Evolutionary conservation across 2,113 vertebrate species (phyloP), one percentile per base, ranked within the genome.

Genomic region (Recurvirostra avosetta): DNA sequence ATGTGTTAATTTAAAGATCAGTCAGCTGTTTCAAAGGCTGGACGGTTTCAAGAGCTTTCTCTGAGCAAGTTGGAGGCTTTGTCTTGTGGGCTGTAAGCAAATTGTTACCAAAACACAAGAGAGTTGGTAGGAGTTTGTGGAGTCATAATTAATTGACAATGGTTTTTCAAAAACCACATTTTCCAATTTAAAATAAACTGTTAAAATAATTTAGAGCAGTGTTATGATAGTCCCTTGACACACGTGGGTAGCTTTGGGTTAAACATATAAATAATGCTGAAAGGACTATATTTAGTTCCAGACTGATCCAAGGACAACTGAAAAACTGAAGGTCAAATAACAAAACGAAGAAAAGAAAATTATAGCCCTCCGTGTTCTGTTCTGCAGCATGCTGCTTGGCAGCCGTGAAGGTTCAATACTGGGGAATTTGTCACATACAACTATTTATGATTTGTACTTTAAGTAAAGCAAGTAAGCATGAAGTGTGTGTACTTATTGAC

Each of bases 321-420:
- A 96, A 92, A 94, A 95, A 88, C 49, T 95, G 95, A 97, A 98
- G 97, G 97, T 97, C 96, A 97, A 97, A 95, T 94, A 96, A 94
- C 87, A 96, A 97, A 97, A 97, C 0, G 1, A 97, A 95, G 88
- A 91, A 86, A 95, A 96, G 92, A 92, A 97, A 97, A 98, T 97
- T 97, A 95, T 94, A 97, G 94, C 77, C 75, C 91, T 96, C 78
- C 96, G 96, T 96, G 66, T 92, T 96, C 92, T 96, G 85, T 94
- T 94, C 67, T 93, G 80, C 90, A 89, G 95, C 89, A 70, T 72
- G 83, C 94, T 95, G 77, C 86, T 93, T 97, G 96, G 94, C 92
- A 96, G 94, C 94, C 15, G 16, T 97, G 92, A 95, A 97, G 67
- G 90, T 93, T 96, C 96, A 93, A 61, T 94, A 88, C 72, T 47